Conservation (phyloP, 1,140 invertebrate genomes). For the Portunus trituberculatus region DNA sequence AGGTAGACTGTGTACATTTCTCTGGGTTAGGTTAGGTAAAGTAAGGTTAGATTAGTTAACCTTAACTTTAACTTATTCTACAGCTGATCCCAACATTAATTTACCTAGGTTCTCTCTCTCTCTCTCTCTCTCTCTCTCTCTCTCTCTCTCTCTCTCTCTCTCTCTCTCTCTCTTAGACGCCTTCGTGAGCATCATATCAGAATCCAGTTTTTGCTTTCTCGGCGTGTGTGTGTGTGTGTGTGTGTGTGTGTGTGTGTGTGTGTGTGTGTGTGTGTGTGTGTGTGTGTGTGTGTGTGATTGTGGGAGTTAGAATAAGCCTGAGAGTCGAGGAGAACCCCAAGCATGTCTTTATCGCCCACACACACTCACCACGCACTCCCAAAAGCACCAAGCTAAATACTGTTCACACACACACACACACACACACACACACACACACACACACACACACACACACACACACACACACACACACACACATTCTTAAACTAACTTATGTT, state of each 20-base stretch:
- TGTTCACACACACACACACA: not conserved
- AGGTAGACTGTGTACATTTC: not conserved
- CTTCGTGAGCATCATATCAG: not conserved
- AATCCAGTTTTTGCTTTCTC: not conserved
- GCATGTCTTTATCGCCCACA: not conserved
- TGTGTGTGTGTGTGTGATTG: not conserved
- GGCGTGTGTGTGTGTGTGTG: not conserved
- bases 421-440: not conserved
- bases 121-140: not conserved
- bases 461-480: slow-evolving; percentile 29
- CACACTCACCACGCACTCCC: not conserved
- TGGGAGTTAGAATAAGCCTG: not conserved
- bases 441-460: slow-evolving; percentile 5
- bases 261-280: not conserved
- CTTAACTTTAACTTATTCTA: no score
- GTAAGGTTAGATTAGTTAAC: no score
- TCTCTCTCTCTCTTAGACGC: not conserved
- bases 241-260: not conserved
- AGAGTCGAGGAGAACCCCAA: not conserved
- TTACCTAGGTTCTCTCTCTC: not conserved
- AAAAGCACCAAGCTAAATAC: not conserved
- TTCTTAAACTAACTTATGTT: not conserved
- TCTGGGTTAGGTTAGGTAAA: no score
- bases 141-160: not conserved
- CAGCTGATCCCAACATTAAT: not conserved